Evolutionary conservation across 2,888 invertebrate species (phyloP), one percentile per base, ranked within the genome.

Genomic region (Clusia tigrina): DNA sequence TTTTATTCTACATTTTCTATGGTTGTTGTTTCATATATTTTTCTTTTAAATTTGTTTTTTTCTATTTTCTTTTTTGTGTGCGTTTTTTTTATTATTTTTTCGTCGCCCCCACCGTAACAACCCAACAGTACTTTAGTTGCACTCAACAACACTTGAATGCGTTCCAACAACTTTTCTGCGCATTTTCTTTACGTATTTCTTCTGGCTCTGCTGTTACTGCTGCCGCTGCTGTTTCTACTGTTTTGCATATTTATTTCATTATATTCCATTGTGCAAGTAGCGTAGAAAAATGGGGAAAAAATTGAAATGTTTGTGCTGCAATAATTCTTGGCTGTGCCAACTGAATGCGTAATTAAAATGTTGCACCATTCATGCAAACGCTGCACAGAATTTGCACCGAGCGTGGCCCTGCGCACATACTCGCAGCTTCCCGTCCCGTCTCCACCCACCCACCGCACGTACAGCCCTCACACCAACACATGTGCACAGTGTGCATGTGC

Each of bases 301-400:
- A 23, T 17, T 12, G 25, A 54, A 42, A 24, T 60, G 52, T 48
- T 48, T 51, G n/a, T 38, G 55, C 46, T 32, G 66, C 60, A 58
- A 66, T 63, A 63, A 66, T 58, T 63, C 60, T 60, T 63, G 63
- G 51, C 54, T 37, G 57, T 58, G 63, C 66, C 58, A 60, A 60
- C 55, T 66, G 66, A 66, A 66, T 66, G 60, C 66, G 63, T 66
- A 66, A 66, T 66, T 63, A 66, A 66, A 66, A 66, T 63, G 60
- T 66, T 66, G 63, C 63, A 58, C 57, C 65, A 62, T 62, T 56
- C 55, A 56, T 64, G 64, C 58, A 57, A 64, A 58, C 24, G 54
- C 37, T 20, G 37, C 38, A 6, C n/a, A 15, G 20, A 10, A 24
- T n/a, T 12, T 15, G 18, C 2, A 26, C 24, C n/a, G n/a, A n/a